These are phyloP conservation scores for Halcyon chelicuti DNA, from an alignment of 2,797 vertebrate genomes.

Conservation along the genomic window DNA sequence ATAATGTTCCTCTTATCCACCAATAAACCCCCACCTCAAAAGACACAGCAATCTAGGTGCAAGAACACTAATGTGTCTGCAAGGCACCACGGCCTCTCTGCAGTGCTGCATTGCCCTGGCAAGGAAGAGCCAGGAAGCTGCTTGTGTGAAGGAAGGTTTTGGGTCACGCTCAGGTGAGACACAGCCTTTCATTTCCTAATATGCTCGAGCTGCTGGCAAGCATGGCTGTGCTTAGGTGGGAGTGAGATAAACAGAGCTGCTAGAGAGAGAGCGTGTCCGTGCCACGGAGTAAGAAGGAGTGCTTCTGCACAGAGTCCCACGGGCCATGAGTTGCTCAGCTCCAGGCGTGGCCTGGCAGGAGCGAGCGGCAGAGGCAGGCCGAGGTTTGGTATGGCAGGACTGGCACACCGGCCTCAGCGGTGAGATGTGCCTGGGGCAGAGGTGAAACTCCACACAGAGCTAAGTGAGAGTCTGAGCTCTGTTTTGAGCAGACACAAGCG, in stretches of 20 bases:
- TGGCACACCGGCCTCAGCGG: fast-evolving
- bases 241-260: not conserved
- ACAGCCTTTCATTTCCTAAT: not conserved
- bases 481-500: not conserved
- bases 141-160: not conserved
- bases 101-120: not conserved
- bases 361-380: not conserved
- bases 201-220: not conserved
- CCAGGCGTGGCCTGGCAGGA: not conserved
- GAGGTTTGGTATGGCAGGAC: fast-evolving
- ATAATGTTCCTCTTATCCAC: not conserved
- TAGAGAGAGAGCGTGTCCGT: not conserved
- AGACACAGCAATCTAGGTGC: not conserved
- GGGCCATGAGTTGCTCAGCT: not conserved
- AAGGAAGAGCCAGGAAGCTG: not conserved
- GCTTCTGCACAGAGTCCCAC: not conserved
- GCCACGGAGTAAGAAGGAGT: not conserved
- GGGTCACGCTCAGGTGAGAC: not conserved
- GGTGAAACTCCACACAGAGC: not conserved
- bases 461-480: not conserved
- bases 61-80: not conserved
- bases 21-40: not conserved
- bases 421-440: not conserved
- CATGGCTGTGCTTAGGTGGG: not conserved
- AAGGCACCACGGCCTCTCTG: not conserved